These are phyloP conservation scores for Palloptera scutellata DNA, from an alignment of 2,888 invertebrate genomes.

Conservation along the genomic window DNA sequence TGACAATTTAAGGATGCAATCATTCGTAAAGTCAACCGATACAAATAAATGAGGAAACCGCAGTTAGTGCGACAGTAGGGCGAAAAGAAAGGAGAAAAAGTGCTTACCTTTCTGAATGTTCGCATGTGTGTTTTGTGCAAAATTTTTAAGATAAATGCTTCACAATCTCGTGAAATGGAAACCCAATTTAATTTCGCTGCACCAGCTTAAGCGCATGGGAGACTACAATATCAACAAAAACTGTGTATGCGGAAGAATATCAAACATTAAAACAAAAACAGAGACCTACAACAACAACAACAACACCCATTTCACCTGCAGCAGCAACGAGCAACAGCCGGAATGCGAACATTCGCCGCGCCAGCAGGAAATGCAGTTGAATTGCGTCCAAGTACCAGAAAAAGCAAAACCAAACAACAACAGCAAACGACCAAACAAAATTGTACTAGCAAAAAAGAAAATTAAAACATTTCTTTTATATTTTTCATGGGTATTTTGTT, in stretches of 20 bases:
- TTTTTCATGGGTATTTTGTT: background rate
- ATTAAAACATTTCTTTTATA: background rate
- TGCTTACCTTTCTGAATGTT: too few species aligned
- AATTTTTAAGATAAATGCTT: background rate
- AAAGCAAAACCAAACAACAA: background rate
- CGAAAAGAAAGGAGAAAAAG: too few species aligned
- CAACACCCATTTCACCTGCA: background rate
- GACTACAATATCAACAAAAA: background rate
- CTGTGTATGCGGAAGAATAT: too few species aligned
- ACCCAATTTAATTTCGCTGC: constrained; percentile 5
- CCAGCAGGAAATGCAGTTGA: background rate
- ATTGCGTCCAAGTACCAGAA: background rate
- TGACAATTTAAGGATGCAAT: background rate
- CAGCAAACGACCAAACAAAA: background rate
- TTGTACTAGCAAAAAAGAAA: background rate
- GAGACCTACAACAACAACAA: background rate
- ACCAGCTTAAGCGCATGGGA: background rate
- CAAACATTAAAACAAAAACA: too few species aligned
- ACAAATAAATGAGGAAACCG: background rate
- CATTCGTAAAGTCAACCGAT: background rate
- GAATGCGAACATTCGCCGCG: background rate
- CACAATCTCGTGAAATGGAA: background rate
- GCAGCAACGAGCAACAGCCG: background rate
- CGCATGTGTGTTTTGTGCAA: too few species aligned
- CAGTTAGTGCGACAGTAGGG: background rate